Percentiles rank a stretch among this genome's conserved stretches.
Conservation (phyloP, 37 sponge, comb jelly and placozoan genomes). For the Eunapius fragilis region DNA sequence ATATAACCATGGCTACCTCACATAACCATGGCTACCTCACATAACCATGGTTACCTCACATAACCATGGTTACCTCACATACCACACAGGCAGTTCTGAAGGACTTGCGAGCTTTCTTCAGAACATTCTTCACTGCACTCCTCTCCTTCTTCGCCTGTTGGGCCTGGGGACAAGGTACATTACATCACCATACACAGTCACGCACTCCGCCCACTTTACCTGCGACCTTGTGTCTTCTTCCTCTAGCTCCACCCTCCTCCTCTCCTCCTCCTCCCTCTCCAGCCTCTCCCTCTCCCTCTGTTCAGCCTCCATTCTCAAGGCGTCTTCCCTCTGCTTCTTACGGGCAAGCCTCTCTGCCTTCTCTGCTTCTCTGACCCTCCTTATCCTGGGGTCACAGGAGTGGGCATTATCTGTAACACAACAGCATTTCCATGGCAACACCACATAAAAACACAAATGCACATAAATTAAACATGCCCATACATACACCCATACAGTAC, state of each 20-base stretch:
- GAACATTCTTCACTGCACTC: constrained; percentile 65
- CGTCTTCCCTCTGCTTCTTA: constrained; percentile 80
- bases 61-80: neutral
- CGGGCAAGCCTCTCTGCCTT: constrained; percentile 76
- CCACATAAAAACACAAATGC: no score
- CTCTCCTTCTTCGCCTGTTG: constrained; percentile 70
- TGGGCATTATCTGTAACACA: constrained; percentile 77
- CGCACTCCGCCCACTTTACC: constrained; percentile 30
- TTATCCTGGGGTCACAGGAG: constrained; percentile 89
- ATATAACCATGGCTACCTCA: no score
- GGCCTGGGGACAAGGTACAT: constrained; percentile 19
- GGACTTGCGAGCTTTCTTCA: constrained; percentile 79
- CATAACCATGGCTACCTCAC: no score
- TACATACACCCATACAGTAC: no score
- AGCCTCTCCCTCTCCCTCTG: constrained; percentile 63
- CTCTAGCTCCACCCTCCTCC: constrained; percentile 44
- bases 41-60: neutral
- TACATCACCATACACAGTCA: neutral
- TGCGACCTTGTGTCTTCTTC: constrained; percentile 60
- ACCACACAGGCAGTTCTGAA: constrained; percentile 76
- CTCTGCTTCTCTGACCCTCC: constrained; percentile 80
- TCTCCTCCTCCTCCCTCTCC: constrained; percentile 71
- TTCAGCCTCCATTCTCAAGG: constrained; percentile 48
- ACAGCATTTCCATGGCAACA: neutral
- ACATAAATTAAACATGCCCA: no score